Conservation (phyloP, 2,113 vertebrate species). For the Micromys minutus region DNA sequence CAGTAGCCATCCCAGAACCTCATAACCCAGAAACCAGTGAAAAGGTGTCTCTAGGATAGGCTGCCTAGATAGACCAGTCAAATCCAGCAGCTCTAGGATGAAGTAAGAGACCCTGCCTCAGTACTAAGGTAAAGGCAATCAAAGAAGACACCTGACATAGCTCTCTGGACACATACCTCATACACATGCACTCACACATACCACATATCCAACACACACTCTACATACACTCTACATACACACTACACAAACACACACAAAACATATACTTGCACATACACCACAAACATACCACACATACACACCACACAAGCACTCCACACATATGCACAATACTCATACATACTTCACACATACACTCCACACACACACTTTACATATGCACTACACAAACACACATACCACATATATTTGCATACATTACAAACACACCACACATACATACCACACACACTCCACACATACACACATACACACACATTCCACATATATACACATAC, state of each 20-base stretch:
- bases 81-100: background rate
- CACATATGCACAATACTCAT: no score
- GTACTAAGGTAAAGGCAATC: background rate
- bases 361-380: no score
- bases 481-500: no score
- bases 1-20: background rate
- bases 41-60: background rate
- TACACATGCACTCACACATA: background rate
- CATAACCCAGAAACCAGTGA: background rate
- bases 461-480: background rate
- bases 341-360: no score
- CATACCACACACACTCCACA: background rate
- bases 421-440: no score
- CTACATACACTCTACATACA: no score
- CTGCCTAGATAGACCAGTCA: background rate
- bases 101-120: background rate
- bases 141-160: background rate
- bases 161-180: background rate
- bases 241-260: no score
- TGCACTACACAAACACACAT: no score
- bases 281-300: no score
- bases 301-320: no score
- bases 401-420: no score
- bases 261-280: no score
- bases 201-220: background rate